phyloP scores from a whole-genome alignment of 2,888 invertebrate genomes.

The Lordiphosa andalusiaca region DNA sequence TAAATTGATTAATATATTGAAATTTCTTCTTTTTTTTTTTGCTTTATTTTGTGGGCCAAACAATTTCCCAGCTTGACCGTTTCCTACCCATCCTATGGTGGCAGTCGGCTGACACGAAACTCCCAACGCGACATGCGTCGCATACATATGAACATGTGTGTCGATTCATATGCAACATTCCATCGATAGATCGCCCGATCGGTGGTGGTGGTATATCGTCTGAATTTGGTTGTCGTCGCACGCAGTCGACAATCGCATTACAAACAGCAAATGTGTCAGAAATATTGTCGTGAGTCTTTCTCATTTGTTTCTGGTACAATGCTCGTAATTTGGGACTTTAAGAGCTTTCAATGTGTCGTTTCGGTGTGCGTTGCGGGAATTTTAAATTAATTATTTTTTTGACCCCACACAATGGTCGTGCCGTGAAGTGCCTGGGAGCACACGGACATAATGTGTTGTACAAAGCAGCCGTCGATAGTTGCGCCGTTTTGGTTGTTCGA shows the following conservation, averaged over 20 bases:
- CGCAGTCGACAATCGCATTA: conserved; percentile 63
- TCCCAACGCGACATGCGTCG: conserved; percentile 21
- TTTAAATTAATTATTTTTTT: conserved; percentile 75
- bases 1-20: too few relatives aligned
- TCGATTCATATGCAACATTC: conserved; percentile 40
- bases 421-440: conserved; percentile 30
- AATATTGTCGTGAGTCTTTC: conserved; percentile 64
- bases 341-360: conserved; percentile 75
- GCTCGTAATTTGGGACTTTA: conserved; percentile 73
- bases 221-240: conserved; percentile 59
- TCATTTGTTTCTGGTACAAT: conserved; percentile 68
- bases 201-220: conserved; percentile 24
- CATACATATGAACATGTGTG: conserved; percentile 22
- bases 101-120: conserved; percentile 12
- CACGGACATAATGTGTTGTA: conserved; percentile 14
- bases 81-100: not conserved
- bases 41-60: too few relatives aligned
- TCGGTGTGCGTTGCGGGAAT: conserved; percentile 62
- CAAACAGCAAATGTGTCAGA: conserved; percentile 69
- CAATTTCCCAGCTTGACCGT: too few relatives aligned
- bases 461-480: conserved; percentile 43
- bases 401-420: conserved; percentile 66
- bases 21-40: too few relatives aligned
- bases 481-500: conserved; percentile 1
- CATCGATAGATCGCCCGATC: conserved; percentile 39